Evolutionary conservation across 30 jellyfish, hydroid and myxozoan genomes (phyloP), one percentile per base, ranked within the genome.

Genomic region (Aurelia sp.): DNA sequence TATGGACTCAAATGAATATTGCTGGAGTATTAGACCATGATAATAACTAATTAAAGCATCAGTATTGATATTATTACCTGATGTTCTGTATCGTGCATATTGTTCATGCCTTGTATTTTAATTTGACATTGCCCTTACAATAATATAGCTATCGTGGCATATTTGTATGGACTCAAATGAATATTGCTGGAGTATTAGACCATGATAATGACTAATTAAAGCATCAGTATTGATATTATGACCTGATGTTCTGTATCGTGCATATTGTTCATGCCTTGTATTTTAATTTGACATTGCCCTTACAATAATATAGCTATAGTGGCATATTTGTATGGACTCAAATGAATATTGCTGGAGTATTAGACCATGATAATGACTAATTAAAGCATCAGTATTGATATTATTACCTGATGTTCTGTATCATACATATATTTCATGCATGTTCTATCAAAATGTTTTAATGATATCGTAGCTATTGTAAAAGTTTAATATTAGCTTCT

Each of bases 201-300:
- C 2, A 38, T 38, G 9, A 38, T 38, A 38, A 38, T 38, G 50
- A 38, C 10, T 38, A 38, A 38, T 38, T 2, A 38, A 38, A 38
- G 50, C 9, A 38, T 38, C 9, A 38, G 50, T 38, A 38, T 38
- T 38, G 50, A 4, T 55, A 75, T 16, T 22, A 72, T 22, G 22
- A 86, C 95, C 86, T 86, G 90, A 50, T 86, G 80, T 52, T 86
- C 95, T 41, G 17, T 4, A 53, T 86, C 89, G 44, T 86, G 89
- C 12, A 86, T 63, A 73, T 67, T 75, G 59, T 86, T 86, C 86
- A 75, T 75, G 62, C 85, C 81, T 4, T 78, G 57, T 55, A 90
- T 47, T 50, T 86, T 90, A 53, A 76, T 75, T 48, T 75, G 70
- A 31, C 90, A 86, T 63, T 86, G 86, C 72, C 76, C 96, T n/a